Conservation (phyloP, 2,888 invertebrate species). For the Cephus spinipes region DNA sequence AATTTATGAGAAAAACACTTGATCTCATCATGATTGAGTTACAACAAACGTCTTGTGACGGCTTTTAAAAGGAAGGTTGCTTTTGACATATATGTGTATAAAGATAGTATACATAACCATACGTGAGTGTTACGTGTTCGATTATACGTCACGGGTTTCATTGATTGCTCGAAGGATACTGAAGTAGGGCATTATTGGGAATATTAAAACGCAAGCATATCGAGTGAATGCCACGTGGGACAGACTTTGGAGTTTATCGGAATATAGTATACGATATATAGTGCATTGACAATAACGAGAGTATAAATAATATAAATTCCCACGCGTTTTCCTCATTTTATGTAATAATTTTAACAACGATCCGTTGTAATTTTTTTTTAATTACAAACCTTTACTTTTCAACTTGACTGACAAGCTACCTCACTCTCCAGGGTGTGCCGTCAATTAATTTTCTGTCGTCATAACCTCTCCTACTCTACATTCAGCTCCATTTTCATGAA, state of each 20-base stretch:
- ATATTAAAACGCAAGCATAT: neutral
- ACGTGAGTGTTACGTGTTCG: neutral
- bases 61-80: slow-evolving; percentile 1
- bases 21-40: neutral
- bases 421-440: no score
- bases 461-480: neutral
- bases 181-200: neutral
- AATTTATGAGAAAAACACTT: neutral
- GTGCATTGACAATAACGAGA: neutral
- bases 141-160: neutral
- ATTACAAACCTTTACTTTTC: no score
- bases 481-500: neutral
- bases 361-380: no score
- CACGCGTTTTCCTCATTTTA: no score
- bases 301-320: neutral
- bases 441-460: neutral
- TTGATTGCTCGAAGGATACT: neutral
- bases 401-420: no score
- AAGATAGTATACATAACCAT: neutral
- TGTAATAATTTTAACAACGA: no score
- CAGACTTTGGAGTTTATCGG: no score
- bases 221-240: neutral
- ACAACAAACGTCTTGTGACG: neutral
- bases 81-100: neutral
- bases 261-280: no score